Evolutionary conservation across 2,113 vertebrate species (phyloP).

Genomic region (Nothoprocta pentlandii): DNA sequence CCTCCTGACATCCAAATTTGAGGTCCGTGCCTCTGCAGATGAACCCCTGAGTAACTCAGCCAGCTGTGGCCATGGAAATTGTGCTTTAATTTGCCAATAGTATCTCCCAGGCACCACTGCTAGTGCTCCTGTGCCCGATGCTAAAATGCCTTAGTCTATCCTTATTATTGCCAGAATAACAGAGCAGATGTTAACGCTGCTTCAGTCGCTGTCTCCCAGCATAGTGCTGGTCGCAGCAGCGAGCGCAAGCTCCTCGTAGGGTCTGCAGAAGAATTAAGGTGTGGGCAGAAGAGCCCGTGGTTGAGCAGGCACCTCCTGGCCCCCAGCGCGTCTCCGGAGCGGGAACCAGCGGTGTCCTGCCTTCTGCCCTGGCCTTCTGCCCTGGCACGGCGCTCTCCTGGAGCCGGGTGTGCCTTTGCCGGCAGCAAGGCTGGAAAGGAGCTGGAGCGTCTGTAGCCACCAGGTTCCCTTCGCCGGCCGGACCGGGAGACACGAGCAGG

Average conservation of each 20-base stretch:
- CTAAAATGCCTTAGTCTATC: background rate
- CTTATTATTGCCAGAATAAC: background rate
- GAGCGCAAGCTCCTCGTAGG: background rate
- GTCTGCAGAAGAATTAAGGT: background rate
- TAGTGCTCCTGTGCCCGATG: background rate
- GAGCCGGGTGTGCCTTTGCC: background rate
- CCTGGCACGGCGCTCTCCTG: background rate
- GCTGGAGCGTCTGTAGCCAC: background rate
- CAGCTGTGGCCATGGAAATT: fast-evolving
- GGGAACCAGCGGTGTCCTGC: background rate
- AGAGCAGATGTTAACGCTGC: background rate
- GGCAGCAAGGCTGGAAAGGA: background rate
- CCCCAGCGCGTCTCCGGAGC: background rate
- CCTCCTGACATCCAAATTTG: background rate
- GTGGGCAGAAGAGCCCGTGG: background rate
- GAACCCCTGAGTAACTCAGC: background rate
- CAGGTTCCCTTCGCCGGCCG: background rate
- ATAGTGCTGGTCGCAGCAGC: background rate
- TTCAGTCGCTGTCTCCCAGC: background rate
- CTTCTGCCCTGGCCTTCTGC: background rate
- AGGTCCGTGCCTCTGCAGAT: background rate
- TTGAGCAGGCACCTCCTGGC: background rate
- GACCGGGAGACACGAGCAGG: background rate
- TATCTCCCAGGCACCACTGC: background rate
- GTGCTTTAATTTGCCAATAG: background rate